These are phyloP conservation scores for Torymus texanus DNA, from an alignment of 2,888 invertebrate species.

Conservation along the genomic window DNA sequence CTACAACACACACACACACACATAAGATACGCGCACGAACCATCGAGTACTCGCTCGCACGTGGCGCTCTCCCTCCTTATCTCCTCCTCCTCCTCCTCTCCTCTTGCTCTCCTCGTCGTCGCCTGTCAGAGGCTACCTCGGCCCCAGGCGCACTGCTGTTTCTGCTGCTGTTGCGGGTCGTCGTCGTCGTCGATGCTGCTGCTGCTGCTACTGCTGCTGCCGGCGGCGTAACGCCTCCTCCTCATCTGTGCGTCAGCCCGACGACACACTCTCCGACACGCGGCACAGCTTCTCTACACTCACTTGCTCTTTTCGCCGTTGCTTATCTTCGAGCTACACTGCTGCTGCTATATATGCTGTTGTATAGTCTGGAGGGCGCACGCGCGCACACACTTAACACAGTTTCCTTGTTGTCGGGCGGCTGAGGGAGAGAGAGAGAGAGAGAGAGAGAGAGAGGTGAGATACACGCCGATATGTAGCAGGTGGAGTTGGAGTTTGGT, in stretches of 20 bases:
- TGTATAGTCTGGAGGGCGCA: not conserved
- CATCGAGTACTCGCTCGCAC: slow-evolving; percentile 74
- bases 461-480: no score
- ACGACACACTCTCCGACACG: slow-evolving; percentile 1
- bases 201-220: no score
- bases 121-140: slow-evolving; percentile 49
- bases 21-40: slow-evolving; percentile 63
- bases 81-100: slow-evolving; percentile 17
- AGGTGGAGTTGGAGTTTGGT: no score
- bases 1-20: not conserved
- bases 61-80: slow-evolving; percentile 48
- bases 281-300: not conserved
- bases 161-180: no score
- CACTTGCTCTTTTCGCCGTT: not conserved
- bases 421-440: no score
- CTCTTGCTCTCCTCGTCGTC: slow-evolving; percentile 36
- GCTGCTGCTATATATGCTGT: no score
- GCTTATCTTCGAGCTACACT: no score
- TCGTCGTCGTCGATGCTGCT: no score
- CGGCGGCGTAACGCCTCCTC: slow-evolving; percentile 17
- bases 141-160: slow-evolving; percentile 2
- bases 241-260: slow-evolving; percentile 35
- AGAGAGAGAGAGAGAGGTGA: no score
- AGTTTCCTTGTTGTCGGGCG: not conserved
- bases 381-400: slow-evolving; percentile 39